These are phyloP conservation scores for Antechinus stuartii DNA, from an alignment of 2,113 vertebrate species.

Conservation along the genomic window DNA sequence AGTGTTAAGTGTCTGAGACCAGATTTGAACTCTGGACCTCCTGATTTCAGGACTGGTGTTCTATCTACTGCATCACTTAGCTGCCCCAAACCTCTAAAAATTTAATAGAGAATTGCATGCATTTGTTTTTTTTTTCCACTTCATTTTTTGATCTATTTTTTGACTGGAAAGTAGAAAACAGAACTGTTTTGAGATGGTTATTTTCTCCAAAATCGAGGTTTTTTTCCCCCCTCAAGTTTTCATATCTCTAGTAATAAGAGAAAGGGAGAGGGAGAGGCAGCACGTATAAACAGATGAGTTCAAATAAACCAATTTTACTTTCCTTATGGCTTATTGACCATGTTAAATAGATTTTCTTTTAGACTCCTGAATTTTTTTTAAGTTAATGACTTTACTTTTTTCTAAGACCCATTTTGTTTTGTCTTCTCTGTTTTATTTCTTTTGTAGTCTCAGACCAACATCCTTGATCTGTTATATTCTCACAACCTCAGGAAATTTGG, in stretches of 20 bases:
- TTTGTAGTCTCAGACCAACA: conserved; percentile 72
- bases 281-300: neutral
- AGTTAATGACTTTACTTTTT: neutral
- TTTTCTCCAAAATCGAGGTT: neutral
- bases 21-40: too few species aligned
- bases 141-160: neutral
- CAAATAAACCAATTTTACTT: neutral
- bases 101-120: neutral
- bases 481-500: conserved; percentile 81
- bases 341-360: neutral
- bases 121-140: neutral
- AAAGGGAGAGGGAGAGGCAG: neutral
- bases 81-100: neutral
- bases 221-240: neutral
- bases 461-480: conserved; percentile 72
- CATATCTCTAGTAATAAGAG: neutral
- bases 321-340: neutral
- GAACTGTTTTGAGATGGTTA: neutral
- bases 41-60: too few species aligned
- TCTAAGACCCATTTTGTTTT: neutral
- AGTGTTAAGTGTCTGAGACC: too few species aligned
- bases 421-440: neutral
- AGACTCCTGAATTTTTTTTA: neutral
- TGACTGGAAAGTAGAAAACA: neutral
- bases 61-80: too few species aligned